These are phyloP conservation scores for Campaea margaritaria DNA, from an alignment of 2,888 invertebrate genomes.

Conservation along the genomic window DNA sequence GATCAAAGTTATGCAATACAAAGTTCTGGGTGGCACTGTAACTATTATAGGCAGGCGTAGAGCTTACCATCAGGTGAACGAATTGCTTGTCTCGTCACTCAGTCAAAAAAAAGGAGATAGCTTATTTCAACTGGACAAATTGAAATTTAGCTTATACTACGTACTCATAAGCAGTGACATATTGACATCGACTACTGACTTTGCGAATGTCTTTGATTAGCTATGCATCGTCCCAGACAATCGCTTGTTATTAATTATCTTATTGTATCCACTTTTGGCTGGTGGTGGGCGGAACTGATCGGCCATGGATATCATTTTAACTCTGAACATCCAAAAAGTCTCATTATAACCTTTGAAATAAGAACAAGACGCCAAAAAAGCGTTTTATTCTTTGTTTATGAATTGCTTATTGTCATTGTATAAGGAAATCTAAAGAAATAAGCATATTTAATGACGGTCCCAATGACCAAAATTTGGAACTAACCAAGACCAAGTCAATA, in stretches of 20 bases:
- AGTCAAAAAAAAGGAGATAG: too few relatives aligned
- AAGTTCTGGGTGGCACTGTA: too few relatives aligned
- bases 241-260: constrained; percentile 65
- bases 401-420: constrained; percentile 36
- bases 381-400: constrained; percentile 27
- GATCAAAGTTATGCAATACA: too few relatives aligned
- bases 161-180: constrained; percentile 15
- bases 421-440: constrained; percentile 34
- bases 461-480: constrained; percentile 22
- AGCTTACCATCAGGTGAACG: too few relatives aligned
- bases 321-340: constrained; percentile 48
- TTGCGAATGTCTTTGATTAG: constrained; percentile 52
- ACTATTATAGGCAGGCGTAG: too few relatives aligned
- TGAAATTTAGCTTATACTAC: neutral
- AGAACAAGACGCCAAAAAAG: constrained; percentile 42
- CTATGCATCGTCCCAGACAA: constrained; percentile 57
- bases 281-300: constrained; percentile 65
- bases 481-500: constrained; percentile 23
- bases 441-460: constrained; percentile 22
- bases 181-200: constrained; percentile 39
- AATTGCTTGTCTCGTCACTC: too few relatives aligned
- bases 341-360: constrained; percentile 51
- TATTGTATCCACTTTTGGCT: constrained; percentile 65
- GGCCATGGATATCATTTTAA: constrained; percentile 64
- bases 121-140: neutral